Base-by-base conservation (phyloP, 1,140 invertebrate species). In the Carcinoscorpius rotundicauda region DNA sequence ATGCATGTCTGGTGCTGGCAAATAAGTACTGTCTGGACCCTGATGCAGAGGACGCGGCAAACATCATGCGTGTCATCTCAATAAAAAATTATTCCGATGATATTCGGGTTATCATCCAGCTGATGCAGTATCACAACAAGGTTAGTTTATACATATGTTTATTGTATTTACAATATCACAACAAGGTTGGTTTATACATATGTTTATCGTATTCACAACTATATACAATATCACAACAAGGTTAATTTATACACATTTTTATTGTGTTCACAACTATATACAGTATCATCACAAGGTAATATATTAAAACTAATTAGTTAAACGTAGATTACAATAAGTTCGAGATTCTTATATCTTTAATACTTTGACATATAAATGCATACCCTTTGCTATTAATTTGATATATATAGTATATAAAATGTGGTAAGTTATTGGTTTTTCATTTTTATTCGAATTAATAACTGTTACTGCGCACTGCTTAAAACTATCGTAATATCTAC, bases 101-200 rank as follows among this genome's bases (percentile, higher is more conserved):
- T 60, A 81, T 82, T 68, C 68, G 77, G 51, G 76, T 80, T 11
- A 83, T 83, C 64, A 78, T 83, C 10, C 82, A 83, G 70, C 72
- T 83, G 10, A 75, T 83, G 71, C 82, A 83, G 67, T 83, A 83
- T 70, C 80, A 82, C 62, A 83, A 83, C 69, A 83, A 83, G n/a
- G 53, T 55, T n/a, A 55, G 53, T 55, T 8, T 55, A n/a, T 51
- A 29, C 57, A 10, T n/a, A 48, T 66, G 4, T n/a, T 52, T n/a
- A n/a, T 56, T n/a, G 53, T 58, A 70, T 75, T 58, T 29, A 29
- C 29, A 29, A 29, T 29, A 29, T 29, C 29, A 29, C 29, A 29
- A 29, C 29, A 29, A 29, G 29, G 29, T 29, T n/a, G 3, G 53
- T 55, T 8, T 55, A n/a, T 51, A 29, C 57, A 10, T n/a, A 48